These are phyloP conservation scores for Dasypus novemcinctus DNA, from an alignment of 2,113 vertebrate species.

Conservation along the genomic window DNA sequence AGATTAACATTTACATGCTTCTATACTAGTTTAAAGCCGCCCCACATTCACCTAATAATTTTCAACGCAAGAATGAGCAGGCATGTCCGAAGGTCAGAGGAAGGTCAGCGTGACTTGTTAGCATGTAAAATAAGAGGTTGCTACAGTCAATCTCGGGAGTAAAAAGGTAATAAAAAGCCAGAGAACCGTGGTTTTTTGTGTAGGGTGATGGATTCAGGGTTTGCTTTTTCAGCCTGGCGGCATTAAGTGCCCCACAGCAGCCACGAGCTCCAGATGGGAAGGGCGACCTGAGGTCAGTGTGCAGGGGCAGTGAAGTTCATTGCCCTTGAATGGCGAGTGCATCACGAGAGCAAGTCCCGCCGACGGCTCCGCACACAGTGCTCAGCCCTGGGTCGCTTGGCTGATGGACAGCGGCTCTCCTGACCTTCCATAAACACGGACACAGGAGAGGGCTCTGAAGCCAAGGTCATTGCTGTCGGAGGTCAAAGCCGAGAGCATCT, in stretches of 20 bases:
- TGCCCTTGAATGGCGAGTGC: too few species aligned
- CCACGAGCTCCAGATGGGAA: too few species aligned
- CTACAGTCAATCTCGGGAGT: not conserved
- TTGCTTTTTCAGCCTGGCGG: not conserved
- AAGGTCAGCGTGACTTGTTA: not conserved
- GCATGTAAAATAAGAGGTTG: not conserved
- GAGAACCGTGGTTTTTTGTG: not conserved
- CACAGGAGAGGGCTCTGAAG: not conserved
- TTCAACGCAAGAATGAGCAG: too few species aligned
- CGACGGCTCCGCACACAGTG: rapidly evolving
- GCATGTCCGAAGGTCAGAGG: not conserved
- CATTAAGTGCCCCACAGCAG: too few species aligned
- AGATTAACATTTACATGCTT: not conserved
- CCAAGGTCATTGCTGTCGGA: not conserved
- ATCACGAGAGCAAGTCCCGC: not conserved
- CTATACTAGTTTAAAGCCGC: not conserved
- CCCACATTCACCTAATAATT: not conserved
- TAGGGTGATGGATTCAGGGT: too few species aligned
- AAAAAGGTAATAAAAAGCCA: not conserved
- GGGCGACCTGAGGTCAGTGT: not conserved
- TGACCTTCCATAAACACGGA: too few species aligned
- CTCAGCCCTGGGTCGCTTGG: not conserved
- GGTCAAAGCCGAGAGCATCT: not conserved
- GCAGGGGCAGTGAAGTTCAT: too few species aligned
- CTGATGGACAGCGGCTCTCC: not conserved